A percentile compares a stretch with the other conserved stretches of the same genome.
These are phyloP conservation scores for Ammospiza caudacuta DNA, from an alignment of 2,113 vertebrate genomes.

Conservation along the genomic window DNA sequence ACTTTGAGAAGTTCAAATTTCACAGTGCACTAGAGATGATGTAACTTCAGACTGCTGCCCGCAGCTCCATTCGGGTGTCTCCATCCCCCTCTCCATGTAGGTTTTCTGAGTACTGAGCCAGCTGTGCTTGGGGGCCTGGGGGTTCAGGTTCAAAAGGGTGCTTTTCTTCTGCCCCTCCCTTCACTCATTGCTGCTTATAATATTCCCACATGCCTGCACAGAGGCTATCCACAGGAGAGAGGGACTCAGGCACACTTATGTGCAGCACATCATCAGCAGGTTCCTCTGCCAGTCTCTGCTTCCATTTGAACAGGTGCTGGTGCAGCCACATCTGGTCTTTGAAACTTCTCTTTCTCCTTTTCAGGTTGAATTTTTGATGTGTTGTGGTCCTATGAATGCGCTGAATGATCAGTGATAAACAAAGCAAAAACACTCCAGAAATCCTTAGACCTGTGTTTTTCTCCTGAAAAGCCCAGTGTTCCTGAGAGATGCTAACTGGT, in stretches of 20 bases:
- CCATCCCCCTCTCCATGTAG: accelerated
- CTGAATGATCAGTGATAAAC: neutral
- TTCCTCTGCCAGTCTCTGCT: neutral
- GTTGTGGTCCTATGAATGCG: neutral
- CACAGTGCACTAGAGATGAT: neutral
- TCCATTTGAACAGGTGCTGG: neutral
- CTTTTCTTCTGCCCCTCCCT: neutral
- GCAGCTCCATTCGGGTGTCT: neutral
- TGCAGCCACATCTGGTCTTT: neutral
- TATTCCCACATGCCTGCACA: neutral
- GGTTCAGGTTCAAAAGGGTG: neutral
- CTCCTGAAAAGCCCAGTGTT: neutral
- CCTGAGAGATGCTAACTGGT: neutral
- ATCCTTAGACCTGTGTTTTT: neutral
- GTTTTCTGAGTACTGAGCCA: neutral
- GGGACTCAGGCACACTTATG: accelerated
- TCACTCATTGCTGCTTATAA: neutral
- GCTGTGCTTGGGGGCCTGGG: neutral
- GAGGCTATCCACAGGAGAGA: neutral
- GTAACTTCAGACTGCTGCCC: neutral
- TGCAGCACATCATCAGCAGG: neutral
- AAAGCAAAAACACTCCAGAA: neutral
- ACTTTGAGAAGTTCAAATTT: neutral
- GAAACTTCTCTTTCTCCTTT: neutral
- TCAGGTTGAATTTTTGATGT: neutral